Conservation (phyloP, 2,888 invertebrate genomes). For the Dynastes maya region DNA sequence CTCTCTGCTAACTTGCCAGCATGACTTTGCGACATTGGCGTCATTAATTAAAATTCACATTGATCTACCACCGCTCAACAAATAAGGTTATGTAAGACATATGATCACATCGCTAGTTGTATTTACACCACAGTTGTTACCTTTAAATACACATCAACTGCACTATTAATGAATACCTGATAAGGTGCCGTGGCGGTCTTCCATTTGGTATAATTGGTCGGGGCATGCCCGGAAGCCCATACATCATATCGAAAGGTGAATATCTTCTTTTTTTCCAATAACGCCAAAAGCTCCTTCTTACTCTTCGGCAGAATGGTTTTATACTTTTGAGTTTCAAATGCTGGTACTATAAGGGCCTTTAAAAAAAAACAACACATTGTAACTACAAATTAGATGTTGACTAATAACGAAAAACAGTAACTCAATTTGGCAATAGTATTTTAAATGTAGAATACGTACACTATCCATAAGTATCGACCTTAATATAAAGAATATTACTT, state of each 20-base stretch:
- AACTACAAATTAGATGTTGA: too few relatives aligned
- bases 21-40: too few relatives aligned
- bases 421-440: too few relatives aligned
- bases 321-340: conserved; percentile 92
- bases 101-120: not conserved
- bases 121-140: not conserved
- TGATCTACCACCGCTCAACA: too few relatives aligned
- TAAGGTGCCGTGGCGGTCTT: conserved; percentile 83
- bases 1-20: too few relatives aligned
- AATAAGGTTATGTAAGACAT: not conserved
- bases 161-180: conserved; percentile 70
- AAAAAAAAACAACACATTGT: conserved; percentile 45
- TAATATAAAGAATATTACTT: too few relatives aligned
- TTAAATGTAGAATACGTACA: too few relatives aligned
- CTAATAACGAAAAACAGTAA: too few relatives aligned
- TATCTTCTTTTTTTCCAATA: conserved; percentile 81
- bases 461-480: too few relatives aligned
- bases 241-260: conserved; percentile 91
- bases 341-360: conserved; percentile 86
- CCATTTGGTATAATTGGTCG: conserved; percentile 90
- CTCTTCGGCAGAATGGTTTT: conserved; percentile 83
- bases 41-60: too few relatives aligned
- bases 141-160: not conserved
- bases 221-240: conserved; percentile 90
- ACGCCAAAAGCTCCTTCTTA: conserved; percentile 83